Conservation (phyloP, 2,888 invertebrate genomes). For the Steinernema hermaphroditum region DNA sequence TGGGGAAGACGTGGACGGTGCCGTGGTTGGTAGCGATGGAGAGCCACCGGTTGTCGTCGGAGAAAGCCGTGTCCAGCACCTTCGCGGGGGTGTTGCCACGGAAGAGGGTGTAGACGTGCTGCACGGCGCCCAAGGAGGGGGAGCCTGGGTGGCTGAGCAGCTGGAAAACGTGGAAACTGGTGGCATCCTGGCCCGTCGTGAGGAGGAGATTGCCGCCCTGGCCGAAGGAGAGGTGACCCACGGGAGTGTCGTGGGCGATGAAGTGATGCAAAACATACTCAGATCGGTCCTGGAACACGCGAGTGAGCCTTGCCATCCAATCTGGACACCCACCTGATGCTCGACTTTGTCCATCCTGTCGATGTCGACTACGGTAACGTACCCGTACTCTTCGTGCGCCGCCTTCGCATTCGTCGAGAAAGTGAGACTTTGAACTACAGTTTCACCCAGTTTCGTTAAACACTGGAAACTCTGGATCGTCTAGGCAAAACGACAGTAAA, state of each 20-base stretch:
- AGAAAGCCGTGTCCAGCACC: constrained; percentile 87
- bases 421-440: neutral
- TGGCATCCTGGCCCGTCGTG: constrained; percentile 68
- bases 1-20: constrained; percentile 94
- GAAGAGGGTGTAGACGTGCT: constrained; percentile 91
- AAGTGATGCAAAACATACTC: constrained; percentile 52
- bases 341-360: constrained; percentile 10
- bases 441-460: constrained; percentile 43
- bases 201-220: constrained; percentile 45
- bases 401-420: neutral
- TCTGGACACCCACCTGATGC: constrained; percentile 35
- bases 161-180: constrained; percentile 85
- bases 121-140: constrained; percentile 74
- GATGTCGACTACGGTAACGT: constrained; percentile 50
- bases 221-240: constrained; percentile 50
- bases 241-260: constrained; percentile 51
- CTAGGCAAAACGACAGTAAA: constrained; percentile 7
- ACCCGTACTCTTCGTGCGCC: constrained; percentile 36
- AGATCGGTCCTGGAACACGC: constrained; percentile 37
- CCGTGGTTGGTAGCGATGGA: constrained; percentile 87
- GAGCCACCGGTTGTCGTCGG: constrained; percentile 91
- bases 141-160: constrained; percentile 89
- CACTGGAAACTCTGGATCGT: constrained; percentile 60
- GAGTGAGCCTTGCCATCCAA: too few species aligned
- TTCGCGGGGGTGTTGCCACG: constrained; percentile 93